These are phyloP conservation scores for Morpho achilles DNA, from an alignment of 2,888 invertebrate species.

Conservation along the genomic window DNA sequence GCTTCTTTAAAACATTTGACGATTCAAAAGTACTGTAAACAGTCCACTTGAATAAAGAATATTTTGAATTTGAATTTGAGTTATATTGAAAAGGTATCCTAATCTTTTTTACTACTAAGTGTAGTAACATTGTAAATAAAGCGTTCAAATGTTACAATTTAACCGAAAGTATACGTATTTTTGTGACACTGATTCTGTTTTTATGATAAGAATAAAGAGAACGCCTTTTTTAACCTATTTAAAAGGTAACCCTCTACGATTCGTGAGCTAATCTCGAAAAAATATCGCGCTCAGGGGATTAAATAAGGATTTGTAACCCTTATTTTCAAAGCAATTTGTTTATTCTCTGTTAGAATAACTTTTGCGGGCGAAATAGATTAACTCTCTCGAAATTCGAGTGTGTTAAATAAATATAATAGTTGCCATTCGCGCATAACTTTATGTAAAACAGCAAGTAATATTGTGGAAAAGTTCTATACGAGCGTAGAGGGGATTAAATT, in stretches of 20 bases:
- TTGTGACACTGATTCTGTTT: background rate
- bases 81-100: no score
- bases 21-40: no score
- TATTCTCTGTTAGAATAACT: constrained; percentile 42
- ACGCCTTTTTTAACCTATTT: constrained; percentile 4
- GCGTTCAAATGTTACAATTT: no score
- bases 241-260: constrained; percentile 15
- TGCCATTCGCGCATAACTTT: constrained; percentile 31
- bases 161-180: no score
- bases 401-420: background rate
- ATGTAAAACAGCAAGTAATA: constrained; percentile 25
- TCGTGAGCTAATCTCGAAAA: constrained; percentile 36
- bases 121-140: no score
- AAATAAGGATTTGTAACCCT: constrained; percentile 58
- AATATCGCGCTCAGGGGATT: constrained; percentile 50
- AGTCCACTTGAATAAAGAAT: no score
- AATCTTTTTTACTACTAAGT: no score
- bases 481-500: constrained; percentile 56
- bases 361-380: constrained; percentile 46
- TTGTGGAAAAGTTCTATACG: constrained; percentile 30
- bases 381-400: constrained; percentile 31
- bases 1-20: no score
- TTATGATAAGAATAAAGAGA: no score
- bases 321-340: constrained; percentile 57
- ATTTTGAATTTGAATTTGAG: no score